These are phyloP conservation scores for Bembecia ichneumoniformis DNA, from an alignment of 2,888 invertebrate genomes.

Conservation along the genomic window DNA sequence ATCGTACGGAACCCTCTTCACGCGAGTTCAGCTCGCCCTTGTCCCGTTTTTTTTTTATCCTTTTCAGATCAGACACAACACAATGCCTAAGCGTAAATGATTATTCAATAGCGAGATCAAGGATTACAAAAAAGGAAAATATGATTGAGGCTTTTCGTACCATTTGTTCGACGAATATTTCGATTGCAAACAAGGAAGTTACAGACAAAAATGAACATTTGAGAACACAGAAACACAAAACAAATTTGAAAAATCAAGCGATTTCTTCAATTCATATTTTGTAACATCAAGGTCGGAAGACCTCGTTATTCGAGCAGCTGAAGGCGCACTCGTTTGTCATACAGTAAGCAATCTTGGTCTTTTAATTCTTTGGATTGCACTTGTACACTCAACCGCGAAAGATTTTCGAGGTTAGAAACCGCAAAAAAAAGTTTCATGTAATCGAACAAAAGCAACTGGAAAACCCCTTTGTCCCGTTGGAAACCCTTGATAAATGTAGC, in stretches of 20 bases:
- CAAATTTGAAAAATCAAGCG: conserved; percentile 7
- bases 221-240: conserved; percentile 10
- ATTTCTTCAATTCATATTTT: conserved; percentile 8
- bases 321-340: conserved; percentile 19
- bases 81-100: conserved; percentile 9
- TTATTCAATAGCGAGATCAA: conserved; percentile 9
- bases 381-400: conserved; percentile 11
- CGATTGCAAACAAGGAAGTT: conserved; percentile 9
- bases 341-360: conserved; percentile 18
- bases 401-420: conserved; percentile 15
- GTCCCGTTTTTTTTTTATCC: conserved; percentile 8
- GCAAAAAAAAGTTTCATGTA: conserved; percentile 14
- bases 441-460: conserved; percentile 13
- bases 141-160: conserved; percentile 6
- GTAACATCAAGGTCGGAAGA: conserved; percentile 7
- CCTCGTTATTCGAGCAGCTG: conserved; percentile 12
- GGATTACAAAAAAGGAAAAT: conserved; percentile 9
- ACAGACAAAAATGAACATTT: conserved; percentile 7
- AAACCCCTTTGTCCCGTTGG: conserved; percentile 8
- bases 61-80: conserved; percentile 2
- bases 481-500: conserved; percentile 12
- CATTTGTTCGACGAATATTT: conserved; percentile 7
- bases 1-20: too few relatives aligned
- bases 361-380: conserved; percentile 20
- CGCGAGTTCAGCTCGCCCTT: too few relatives aligned